Base-by-base conservation (phyloP, 2,797 vertebrate genomes). In the Epinephelus malabaricus region DNA sequence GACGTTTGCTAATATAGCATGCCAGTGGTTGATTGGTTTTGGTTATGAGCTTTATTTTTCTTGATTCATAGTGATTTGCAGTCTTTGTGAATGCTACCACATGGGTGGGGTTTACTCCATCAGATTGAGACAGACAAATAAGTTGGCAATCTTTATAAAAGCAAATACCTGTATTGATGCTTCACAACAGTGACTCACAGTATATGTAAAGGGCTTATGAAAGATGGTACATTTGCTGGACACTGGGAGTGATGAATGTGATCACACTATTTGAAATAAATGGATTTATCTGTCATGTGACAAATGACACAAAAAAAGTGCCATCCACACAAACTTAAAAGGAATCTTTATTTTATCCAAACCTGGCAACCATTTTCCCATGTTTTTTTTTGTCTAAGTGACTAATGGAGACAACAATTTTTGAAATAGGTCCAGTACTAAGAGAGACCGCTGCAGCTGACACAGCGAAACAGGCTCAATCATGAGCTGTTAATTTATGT, bases 1-100 rank as follows among this genome's bases (percentile, higher is more conserved):
- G 82, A 69, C 81, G 71, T 73, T 23, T 59, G 51, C 51, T 30
- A 18, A 63, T 15, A 23, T 11, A 21, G 15, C 38, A 30, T 5
- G 65, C 21, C 4, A 1, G 25, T 62, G 4, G 0, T 62, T 25
- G 60, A 73, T 50, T 67, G 19, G 5, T 73, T 17, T 4, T 76
- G 21, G 17, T 10, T 77, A 30, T n/a, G 45, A 34, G 38, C 25
- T 51, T 47, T 53, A 14, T 43, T 56, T 56, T 21, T 56, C 21
- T 55, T 66, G 34, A 81, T 66, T 53, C 67, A 3, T 14, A 18
- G 3, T 38, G 17, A 76, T 47, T 69, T 49, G 10, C 27, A 13
- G 30, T 17, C 23, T 47, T 51, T 64, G 25, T 59, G n/a, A n/a
- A 55, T 3, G 14, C 1, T 17, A 47, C 21, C 18, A 55, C 15